These are phyloP conservation scores for Chiloscyllium punctatum DNA, from an alignment of 2,797 vertebrate species.

Conservation along the genomic window DNA sequence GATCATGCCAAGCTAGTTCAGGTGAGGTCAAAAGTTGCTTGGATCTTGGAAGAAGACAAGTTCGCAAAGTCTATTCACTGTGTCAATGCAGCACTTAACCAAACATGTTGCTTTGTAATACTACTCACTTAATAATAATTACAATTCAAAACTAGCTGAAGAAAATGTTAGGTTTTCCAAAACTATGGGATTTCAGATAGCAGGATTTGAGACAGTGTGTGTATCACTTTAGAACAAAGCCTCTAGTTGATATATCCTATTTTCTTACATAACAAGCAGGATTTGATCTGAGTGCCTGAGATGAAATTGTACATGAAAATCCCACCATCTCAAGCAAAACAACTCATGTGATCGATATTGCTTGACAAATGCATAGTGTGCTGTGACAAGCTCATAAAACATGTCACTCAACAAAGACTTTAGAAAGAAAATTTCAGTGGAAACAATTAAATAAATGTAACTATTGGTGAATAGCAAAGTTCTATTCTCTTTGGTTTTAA, in stretches of 20 bases:
- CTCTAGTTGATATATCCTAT: background rate
- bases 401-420: background rate
- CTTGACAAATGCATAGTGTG: background rate
- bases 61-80: too few species aligned
- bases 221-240: background rate
- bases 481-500: background rate
- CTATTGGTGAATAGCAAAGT: background rate
- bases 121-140: too few species aligned
- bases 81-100: too few species aligned
- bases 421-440: background rate
- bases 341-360: background rate
- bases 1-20: too few species aligned
- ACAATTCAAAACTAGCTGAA: too few species aligned
- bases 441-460: constrained; percentile 18
- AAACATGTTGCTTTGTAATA: too few species aligned
- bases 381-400: background rate
- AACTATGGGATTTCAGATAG: too few species aligned
- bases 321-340: background rate
- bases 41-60: too few species aligned
- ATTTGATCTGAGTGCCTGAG: background rate
- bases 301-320: constrained; percentile 2
- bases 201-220: too few species aligned
- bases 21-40: too few species aligned
- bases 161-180: too few species aligned
- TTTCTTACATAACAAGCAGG: background rate